Evolutionary conservation across 2,113 vertebrate genomes (phyloP), one percentile per base, ranked within the genome.

Genomic region (Chelonoidis abingdonii): DNA sequence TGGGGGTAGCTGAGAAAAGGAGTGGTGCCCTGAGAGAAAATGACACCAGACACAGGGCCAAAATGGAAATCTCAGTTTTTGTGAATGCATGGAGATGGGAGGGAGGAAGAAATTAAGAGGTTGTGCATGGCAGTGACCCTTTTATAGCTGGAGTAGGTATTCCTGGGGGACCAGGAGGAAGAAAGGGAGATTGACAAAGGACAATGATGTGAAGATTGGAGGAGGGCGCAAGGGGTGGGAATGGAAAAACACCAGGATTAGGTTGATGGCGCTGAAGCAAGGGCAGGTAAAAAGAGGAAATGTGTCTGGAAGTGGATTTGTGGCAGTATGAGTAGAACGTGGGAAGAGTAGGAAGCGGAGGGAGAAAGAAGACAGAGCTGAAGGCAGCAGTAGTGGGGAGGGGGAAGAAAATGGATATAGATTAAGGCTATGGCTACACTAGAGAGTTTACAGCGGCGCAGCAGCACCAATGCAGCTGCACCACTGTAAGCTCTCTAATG

Each of bases 271-370:
- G 0, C 87, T 92, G 8, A 84, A 91, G 29, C 12, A 87, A 27
- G n/a, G 79, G 50, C 47, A 96, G 86, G 87, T 6, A 14, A 11
- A 6, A 13, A 5, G 29, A 21, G 19, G 25, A 21, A 16, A 12
- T 29, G 24, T 25, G 49, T 1, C n/a, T 13, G 50, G 24, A 29
- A 56, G 82, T 57, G 56, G 54, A 9, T 29, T 21, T 29, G 54
- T 6, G 25, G 56, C 10, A 5, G 1, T 17, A 5, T 4, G 7
- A 47, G 25, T 14, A 13, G 1, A 41, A 10, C 5, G 10, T 10
- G 14, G 47, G 47, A 47, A 47, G 9, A 41, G 11, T 11, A 41
- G 9, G 49, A 81, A 27, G 12, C 80, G 3, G 44, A 80, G 89
- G 75, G 44, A n/a, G 78, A 41, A 4, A 27, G 29, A 80, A 87